Evolutionary conservation across 2,797 vertebrate genomes (phyloP).

Genomic region (Liparis tanakae): DNA sequence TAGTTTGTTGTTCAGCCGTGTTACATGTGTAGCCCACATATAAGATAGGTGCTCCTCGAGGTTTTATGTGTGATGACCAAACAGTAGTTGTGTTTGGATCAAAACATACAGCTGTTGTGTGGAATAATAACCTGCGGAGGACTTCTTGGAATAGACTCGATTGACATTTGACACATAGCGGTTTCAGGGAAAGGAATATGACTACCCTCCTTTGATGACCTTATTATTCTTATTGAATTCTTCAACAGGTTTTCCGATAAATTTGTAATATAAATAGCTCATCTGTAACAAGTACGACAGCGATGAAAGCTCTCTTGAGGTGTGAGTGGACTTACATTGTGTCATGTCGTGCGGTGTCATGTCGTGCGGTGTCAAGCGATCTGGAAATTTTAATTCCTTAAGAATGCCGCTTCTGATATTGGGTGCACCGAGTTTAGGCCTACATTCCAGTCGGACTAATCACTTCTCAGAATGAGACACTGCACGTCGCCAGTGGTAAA

Average conservation of each 20-base stretch:
- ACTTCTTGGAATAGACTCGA: constrained; percentile 69
- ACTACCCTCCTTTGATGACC: not conserved
- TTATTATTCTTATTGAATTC: not conserved
- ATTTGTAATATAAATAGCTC: not conserved
- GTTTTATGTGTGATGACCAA: constrained; percentile 77
- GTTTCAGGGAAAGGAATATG: constrained; percentile 55
- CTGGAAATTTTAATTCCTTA: not conserved
- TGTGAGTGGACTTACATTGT: not conserved
- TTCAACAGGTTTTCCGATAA: not conserved
- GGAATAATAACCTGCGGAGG: constrained; percentile 63
- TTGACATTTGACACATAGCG: constrained; percentile 53
- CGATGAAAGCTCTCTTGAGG: not conserved
- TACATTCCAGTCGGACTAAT: not conserved
- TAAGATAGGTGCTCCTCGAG: constrained; percentile 49
- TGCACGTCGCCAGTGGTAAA: constrained; percentile 22
- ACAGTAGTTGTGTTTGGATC: constrained; percentile 77
- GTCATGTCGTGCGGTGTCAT: constrained; percentile 19
- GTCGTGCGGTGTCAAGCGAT: not conserved
- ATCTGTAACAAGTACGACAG: not conserved
- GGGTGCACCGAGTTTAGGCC: not conserved
- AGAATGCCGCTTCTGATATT: constrained; percentile 2
- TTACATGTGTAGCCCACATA: constrained; percentile 60
- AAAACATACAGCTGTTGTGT: constrained; percentile 76
- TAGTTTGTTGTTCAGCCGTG: constrained; percentile 51
- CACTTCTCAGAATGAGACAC: constrained; percentile 51